phyloP scores from a whole-genome alignment of 2,797 vertebrate species.

The Sebastes kiyomatsui region DNA sequence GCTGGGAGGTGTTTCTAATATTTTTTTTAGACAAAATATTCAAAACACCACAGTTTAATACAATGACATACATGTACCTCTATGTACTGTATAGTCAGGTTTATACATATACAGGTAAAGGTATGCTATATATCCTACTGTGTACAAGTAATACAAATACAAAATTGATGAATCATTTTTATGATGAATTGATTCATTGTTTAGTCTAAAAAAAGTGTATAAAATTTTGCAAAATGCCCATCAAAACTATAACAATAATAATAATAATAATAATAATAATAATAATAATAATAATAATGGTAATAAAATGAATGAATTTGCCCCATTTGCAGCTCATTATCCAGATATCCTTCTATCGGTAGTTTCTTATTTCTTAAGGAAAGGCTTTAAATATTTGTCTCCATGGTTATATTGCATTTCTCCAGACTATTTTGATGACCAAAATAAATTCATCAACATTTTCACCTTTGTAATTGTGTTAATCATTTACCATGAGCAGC shows the following conservation, averaged over 20 bases:
- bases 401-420: neutral
- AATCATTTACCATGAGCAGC: neutral
- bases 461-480: neutral
- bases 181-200: neutral
- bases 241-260: neutral
- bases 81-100: neutral
- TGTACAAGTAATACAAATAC: neutral
- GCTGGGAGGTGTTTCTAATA: neutral
- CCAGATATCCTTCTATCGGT: neutral
- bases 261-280: neutral
- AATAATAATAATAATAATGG: neutral
- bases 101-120: neutral
- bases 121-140: neutral
- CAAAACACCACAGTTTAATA: neutral
- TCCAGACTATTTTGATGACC: neutral
- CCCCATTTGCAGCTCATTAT: neutral
- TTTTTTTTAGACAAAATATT: neutral
- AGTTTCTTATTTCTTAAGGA: neutral
- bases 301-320: neutral
- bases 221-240: accelerated
- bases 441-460: neutral
- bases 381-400: neutral
- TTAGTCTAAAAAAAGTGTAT: neutral
- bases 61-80: neutral
- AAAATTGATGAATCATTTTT: neutral